A percentile compares a stretch with the other conserved stretches of the same genome.
Conservation (phyloP, 1,140 invertebrate species). For the Trichonephila clavipes region DNA sequence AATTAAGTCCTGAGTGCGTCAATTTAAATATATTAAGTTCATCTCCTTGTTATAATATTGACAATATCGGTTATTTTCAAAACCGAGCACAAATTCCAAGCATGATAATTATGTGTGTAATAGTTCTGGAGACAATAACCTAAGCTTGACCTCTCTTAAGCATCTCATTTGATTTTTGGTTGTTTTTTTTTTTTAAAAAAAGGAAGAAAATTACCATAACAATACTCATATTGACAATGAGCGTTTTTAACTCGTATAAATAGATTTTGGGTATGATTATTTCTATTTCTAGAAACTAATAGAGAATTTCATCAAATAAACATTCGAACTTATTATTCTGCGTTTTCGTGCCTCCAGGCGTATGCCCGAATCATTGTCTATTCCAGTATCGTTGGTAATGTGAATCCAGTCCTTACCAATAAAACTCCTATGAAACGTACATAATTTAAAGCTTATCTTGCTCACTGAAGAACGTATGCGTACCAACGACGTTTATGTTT, state of each 20-base stretch:
- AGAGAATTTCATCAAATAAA: not conserved
- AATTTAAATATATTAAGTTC: not conserved
- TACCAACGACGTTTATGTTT: constrained; percentile 50
- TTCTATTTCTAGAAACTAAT: not conserved
- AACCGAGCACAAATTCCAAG: not conserved
- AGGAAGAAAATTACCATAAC: not conserved
- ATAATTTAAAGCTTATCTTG: constrained; percentile 53
- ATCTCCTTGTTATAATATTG: not conserved
- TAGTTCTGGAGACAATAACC: too few relatives aligned
- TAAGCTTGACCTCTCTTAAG: too few relatives aligned
- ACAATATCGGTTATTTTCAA: not conserved
- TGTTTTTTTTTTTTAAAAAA: too few relatives aligned
- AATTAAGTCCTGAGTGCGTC: too few relatives aligned
- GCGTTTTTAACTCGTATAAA: not conserved
- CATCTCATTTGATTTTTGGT: too few relatives aligned
- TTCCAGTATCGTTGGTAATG: constrained; percentile 38
- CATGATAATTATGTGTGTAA: too few relatives aligned
- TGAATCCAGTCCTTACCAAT: constrained; percentile 31
- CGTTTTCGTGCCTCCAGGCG: not conserved
- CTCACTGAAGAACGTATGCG: not conserved
- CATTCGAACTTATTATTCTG: not conserved
- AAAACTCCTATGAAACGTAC: constrained; percentile 32
- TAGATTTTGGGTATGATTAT: not conserved
- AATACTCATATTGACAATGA: not conserved
- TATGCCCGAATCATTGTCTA: constrained; percentile 12